Evolutionary conservation across 2,888 invertebrate genomes (phyloP).

Genomic region (Ypsolopha scabrella): DNA sequence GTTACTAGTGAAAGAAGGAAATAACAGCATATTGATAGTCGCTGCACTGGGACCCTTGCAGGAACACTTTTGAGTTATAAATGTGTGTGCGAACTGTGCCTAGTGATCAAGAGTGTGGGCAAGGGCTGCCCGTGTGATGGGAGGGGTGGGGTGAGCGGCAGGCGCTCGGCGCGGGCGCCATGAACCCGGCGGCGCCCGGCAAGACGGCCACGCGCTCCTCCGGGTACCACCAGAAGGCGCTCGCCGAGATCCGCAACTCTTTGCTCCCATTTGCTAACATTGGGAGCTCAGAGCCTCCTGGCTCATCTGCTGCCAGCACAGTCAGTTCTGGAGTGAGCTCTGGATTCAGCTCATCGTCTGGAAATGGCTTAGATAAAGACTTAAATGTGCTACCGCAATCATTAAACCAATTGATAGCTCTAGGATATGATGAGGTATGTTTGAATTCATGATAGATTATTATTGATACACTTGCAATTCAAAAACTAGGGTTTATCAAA

Average conservation of each 20-base stretch:
- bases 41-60: too few species aligned
- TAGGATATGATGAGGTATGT: conserved; percentile 82
- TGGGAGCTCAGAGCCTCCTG: conserved; percentile 71
- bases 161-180: conserved; percentile 70
- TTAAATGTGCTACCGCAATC: conserved; percentile 74
- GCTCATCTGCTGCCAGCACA: conserved; percentile 82
- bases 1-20: too few species aligned
- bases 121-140: conserved; percentile 54
- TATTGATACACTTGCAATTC: neutral
- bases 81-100: conserved; percentile 25
- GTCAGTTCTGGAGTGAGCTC: conserved; percentile 73
- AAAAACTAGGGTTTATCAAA: too few species aligned
- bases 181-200: conserved; percentile 74
- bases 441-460: neutral
- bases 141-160: conserved; percentile 66
- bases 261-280: conserved; percentile 84
- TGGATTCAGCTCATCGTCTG: conserved; percentile 70
- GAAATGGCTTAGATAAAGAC: conserved; percentile 74
- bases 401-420: conserved; percentile 74
- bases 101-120: conserved; percentile 34
- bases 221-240: conserved; percentile 88
- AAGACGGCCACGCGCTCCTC: conserved; percentile 77
- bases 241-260: conserved; percentile 88
- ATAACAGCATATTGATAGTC: too few species aligned
- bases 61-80: neutral